Evolutionary conservation across 2,888 invertebrate species (phyloP).

Genomic region (Rapana venosa): DNA sequence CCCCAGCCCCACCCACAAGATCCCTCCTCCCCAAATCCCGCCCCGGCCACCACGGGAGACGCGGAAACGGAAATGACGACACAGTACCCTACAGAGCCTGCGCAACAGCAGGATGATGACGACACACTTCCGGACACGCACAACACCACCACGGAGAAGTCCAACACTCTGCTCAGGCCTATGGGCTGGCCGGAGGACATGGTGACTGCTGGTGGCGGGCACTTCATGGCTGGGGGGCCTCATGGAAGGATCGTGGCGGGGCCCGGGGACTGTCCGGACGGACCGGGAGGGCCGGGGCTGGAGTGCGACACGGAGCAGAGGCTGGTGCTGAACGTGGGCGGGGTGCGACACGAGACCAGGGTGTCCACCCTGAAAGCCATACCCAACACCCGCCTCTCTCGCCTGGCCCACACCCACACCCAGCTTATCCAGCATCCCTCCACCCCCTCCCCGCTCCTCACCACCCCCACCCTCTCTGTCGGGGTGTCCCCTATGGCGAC

Average conservation of each 20-base stretch:
- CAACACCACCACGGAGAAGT: background rate
- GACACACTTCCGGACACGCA: background rate
- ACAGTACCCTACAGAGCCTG: background rate
- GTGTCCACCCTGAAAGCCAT: conserved; percentile 71
- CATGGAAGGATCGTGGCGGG: background rate
- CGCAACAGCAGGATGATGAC: background rate
- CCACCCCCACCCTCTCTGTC: conserved; percentile 27
- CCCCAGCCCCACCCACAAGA: background rate
- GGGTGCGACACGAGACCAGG: conserved; percentile 76
- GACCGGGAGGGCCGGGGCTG: conserved; percentile 27
- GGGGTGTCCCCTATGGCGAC: background rate
- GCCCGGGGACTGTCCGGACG: background rate
- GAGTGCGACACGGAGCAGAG: conserved; percentile 60
- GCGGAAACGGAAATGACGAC: background rate
- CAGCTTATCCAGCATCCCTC: conserved; percentile 51
- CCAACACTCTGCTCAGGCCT: background rate
- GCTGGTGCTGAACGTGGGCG: conserved; percentile 76
- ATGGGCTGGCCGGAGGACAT: conserved; percentile 22
- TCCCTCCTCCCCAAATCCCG: background rate
- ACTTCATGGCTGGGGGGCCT: background rate
- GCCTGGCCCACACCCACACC: conserved; percentile 70
- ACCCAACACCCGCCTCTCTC: conserved; percentile 72
- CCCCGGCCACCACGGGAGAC: background rate
- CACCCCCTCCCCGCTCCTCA: conserved; percentile 42
- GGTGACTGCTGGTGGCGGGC: background rate